Base-by-base conservation (phyloP, 1,140 invertebrate genomes). In the Agrypnia vestita region DNA sequence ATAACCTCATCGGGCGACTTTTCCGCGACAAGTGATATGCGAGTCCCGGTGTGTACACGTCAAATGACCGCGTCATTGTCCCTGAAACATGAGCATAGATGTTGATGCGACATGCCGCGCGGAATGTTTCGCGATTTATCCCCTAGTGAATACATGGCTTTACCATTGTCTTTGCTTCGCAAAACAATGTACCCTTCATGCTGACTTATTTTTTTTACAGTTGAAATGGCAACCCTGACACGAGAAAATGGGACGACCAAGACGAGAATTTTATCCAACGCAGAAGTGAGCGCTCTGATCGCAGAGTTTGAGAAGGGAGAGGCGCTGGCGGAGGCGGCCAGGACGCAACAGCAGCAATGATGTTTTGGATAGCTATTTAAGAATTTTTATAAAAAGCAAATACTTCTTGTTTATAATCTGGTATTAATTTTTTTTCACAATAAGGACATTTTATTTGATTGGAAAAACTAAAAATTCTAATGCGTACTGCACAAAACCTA, bases 151-250 rank as follows among this genome's bases (percentile, higher is more conserved):
- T n/a, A n/a, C n/a, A n/a, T n/a, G n/a, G n/a, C n/a, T n/a, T n/a
- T n/a, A n/a, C n/a, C n/a, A n/a, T 46, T 35, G 47, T 43, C 56
- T 1, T n/a, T 53, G 4, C 15, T 71, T 43, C 43, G 11, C 35
- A 10, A 35, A 44, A 25, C 43, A 3, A 46, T 51, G n/a, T n/a
- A 9, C 17, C 3, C 10, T n/a, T 59, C 17, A n/a, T 62, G 12
- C 21, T 62, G 4, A 62, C 59, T 25, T 62, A 9, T 62, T 62
- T 19, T n/a, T 21, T 35, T 90, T 91, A 9, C 85, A 96, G 95
- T 98, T 80, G 97, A 98, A 92, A 95, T 98, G 92, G 96, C 97
- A 11, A 97, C 96, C 7, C 86, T 98, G n/a, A 95, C 94, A 12
- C 91, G 96, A 46, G 92, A 93, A 78, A 93, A 98, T 86, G 93